Base-by-base conservation (phyloP, 2,797 vertebrate species). In the Mormyrops boulengeri region DNA sequence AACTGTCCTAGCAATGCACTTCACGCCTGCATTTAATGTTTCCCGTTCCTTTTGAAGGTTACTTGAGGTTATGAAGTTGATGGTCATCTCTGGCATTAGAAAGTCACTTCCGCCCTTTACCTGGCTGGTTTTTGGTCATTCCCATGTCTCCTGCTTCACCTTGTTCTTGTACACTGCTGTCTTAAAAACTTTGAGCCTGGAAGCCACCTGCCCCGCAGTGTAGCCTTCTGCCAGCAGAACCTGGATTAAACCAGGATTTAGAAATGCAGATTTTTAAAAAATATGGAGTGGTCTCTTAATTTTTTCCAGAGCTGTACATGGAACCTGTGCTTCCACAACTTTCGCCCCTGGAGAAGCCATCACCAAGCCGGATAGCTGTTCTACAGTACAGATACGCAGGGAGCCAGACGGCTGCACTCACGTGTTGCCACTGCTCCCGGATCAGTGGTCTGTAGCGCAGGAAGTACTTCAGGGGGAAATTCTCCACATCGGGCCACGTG, bases 381-480 rank as follows among this genome's bases (percentile, higher is more conserved):
- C 4, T 57, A 53, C 52, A 14, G 14, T 55, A 38, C 5, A 19
- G 73, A 89, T 17, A 80, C 38, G 4, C 14, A 66, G 7, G 11
- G 26, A 14, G 66, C 11, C 66, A 12, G 17, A 22, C 4, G 12
- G 44, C 2, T 22, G 52, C 89, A 95, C 98, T 99, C 95, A 99
- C 98, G 0, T 99, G 98, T 92, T 99, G 98, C 98, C 98, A 99
- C 91, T 97, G 96, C 92, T 99, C 98, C 91, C 97, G 95, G 94
- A 99, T 99, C 90, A 99, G 97, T 0, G 98, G 98, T 7, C 98
- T 96, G 93, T 99, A 99, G 34, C 98, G 96, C 84, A 99, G 96
- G 94, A 99, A 99, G 95, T 98, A 99, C 92, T 99, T 99, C 88
- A 99, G 96, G 0, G 98, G 98, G 91, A 99, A 99, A 89, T 95